Percentiles rank a stretch among this genome's conserved stretches.
Evolutionary conservation across 2,888 invertebrate species (phyloP).

Genomic region (Hemistola chrysoprasaria): DNA sequence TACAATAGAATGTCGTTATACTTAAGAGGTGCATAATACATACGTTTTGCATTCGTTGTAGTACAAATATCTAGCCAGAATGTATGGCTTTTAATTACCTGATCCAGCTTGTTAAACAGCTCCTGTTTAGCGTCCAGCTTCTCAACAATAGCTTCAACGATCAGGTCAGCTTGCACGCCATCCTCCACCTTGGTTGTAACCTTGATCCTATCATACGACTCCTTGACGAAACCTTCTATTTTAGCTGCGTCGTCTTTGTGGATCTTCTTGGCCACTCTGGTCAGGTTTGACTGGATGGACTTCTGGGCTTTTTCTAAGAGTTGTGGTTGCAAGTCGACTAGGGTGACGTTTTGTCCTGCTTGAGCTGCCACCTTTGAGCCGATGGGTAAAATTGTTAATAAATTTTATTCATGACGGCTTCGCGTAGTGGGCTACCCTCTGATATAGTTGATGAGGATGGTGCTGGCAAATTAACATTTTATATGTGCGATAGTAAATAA

Average conservation of each 20-base stretch:
- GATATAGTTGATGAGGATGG: no score
- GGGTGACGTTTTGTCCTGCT: conserved; percentile 90
- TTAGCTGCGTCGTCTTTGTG: conserved; percentile 85
- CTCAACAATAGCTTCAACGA: conserved; percentile 94
- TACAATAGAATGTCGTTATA: no score
- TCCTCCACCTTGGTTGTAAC: conserved; percentile 83
- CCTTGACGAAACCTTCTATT: conserved; percentile 85
- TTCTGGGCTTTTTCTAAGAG: conserved; percentile 87
- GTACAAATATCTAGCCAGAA: no score
- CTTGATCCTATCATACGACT: conserved; percentile 75
- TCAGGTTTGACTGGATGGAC: conserved; percentile 86
- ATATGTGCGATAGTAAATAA: no score
- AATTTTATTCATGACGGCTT: no score
- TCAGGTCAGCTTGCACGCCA: conserved; percentile 86
- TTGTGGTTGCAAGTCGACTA: conserved; percentile 89
- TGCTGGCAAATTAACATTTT: no score
- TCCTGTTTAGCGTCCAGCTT: conserved; percentile 90
- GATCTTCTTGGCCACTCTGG: conserved; percentile 89
- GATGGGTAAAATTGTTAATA: no score
- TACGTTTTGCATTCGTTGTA: no score
- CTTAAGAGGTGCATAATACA: no score
- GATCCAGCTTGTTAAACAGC: conserved; percentile 88
- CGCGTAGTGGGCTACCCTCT: no score
- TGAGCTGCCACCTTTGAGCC: conserved; percentile 91
- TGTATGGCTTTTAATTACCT: no score